Base-by-base conservation (phyloP, 1,140 invertebrate species). In the Marisa cornuarietis region DNA sequence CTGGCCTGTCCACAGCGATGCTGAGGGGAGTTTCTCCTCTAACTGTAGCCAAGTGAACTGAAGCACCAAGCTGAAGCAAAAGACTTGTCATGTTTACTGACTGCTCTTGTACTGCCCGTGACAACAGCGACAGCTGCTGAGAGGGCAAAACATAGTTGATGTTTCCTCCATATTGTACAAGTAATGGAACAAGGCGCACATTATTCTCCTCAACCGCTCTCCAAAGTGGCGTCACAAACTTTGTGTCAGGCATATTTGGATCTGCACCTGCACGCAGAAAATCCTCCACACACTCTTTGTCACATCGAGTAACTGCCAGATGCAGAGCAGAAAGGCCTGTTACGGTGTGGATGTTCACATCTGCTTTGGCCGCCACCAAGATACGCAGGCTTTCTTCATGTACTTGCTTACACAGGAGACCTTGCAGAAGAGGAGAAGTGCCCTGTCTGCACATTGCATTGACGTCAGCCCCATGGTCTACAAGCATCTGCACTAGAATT, bases 401-500 rank as follows among this genome's bases (percentile, higher is more conserved):
- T n/a, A 84, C 71, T 18, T 75, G 80, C 31, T 83, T 75, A 22
- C 69, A 58, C 73, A 76, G 83, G 11, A 87, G 71, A 63, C 81
- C 83, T 26, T 81, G 82, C 52, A 86, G 80, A 24, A 87, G 71
- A 5, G 85, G 85, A 68, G 78, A 85, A 51, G 68, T 81, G 14
- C 71, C 77, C 62, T 84, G 80, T 20, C 22, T 61, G 52, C 74
- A 81, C 10, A 82, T 73, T 42, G 76, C 79, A 78, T 86, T 87
- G 20, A 87, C 86, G 42, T 87, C 69, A n/a, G 83, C 86, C 51
- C 86, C 85, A 65, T 79, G 78, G n/a, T 78, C 77, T 9, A 86
- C 62, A 20, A 87, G 77, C 54, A 82, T 71, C 52, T 83, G 68
- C 10, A 79, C 69, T n/a, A 86, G 51, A 14, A 51, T 31, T 31